Base-by-base conservation (phyloP, 2,113 vertebrate genomes). In the Phrynosoma platyrhinos region DNA sequence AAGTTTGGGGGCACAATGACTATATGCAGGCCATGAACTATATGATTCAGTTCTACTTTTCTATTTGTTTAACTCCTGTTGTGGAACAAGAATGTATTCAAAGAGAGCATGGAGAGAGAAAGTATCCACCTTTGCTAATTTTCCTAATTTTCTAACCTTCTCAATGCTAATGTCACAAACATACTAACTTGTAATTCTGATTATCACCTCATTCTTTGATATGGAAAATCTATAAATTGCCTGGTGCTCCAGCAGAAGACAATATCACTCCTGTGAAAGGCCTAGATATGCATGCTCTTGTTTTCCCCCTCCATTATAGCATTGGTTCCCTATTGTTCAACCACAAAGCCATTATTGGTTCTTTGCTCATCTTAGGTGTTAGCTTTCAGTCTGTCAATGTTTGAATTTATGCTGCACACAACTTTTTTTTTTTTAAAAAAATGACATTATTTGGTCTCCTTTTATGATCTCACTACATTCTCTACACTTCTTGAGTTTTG, bases 401-500 rank as follows among this genome's bases (percentile, higher is more conserved):
- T 36, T 91, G 52, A 85, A 85, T 85, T 69, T 71, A 71, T 36
- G 72, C 90, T 42, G 16, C 62, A 80, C 83, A 25, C 76, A 87
- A 76, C 21, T 1, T 80, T 53, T 25, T 77, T 82, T 86, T 91
- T 90, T 55, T 52, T 2, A 84, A 72, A 74, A 84, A 83, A 68
- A 80, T 87, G 32, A 72, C 21, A 82, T 25, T 1, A 64, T 12
- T 87, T 23, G 0, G 13, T 5, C 14, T 80, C 0, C 13, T 90
- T 94, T 88, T 81, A 40, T 88, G 18, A 66, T 1, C 91, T 87
- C 18, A 47, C 0, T 13, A 2, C 52, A 88, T 91, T 10, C 12
- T 92, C 18, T 88, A 68, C 55, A 52, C 27, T 4, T 10, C 36
- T 30, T 79, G 12, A 87, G 0, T 0, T 36, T 86, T 92, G 74